Evolutionary conservation across 92 coral and sea anemone species (phyloP), one percentile per base, ranked within the genome.

Genomic region (Phenganax marumi): DNA sequence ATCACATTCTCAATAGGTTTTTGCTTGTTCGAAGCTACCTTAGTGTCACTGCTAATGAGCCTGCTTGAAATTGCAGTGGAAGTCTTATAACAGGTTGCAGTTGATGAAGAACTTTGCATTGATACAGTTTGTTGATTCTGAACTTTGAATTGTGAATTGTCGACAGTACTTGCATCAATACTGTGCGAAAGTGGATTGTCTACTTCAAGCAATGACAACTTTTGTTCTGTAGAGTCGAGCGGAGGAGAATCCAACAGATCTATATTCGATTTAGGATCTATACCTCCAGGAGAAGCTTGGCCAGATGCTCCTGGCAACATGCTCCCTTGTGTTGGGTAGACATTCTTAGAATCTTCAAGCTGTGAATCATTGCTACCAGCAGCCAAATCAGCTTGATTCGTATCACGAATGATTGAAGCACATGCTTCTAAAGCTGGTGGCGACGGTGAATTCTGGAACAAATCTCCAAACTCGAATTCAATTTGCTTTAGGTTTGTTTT

Each of bases 391-490:
- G 49, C 17, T 66, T 33, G 72, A 66, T 25, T 66, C 13, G 48
- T 8, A 25, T 18, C 72, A 6, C 24, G 18, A 7, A 6, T 66
- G n/a, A 49, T 9, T 24, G 72, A 66, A 47, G 14, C 48, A 66
- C 14, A 10, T 9, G 1, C 49, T 25, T 12, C 50, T 1, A 33
- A 66, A 12, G n/a, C 2, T 33, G 50, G 72, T 10, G 72, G 72
- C 33, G 72, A 56, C 12, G 66, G 80, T 8, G 56, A 55, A 39
- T 53, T 55, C 18, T 52, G 33, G 21, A 74, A 74, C 18, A 74
- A 24, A 50, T 74, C 79, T 17, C 64, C 81, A 76, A 76, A 54
- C 39, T 43, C 81, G 26, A 76, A 76, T 43, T 76, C 81, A 24
- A 76, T 48, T 49, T 76, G 81, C 64, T 76, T 76, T 8, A 54